These are phyloP conservation scores for Laothoe populi DNA, from an alignment of 2,888 invertebrate genomes.

Conservation along the genomic window DNA sequence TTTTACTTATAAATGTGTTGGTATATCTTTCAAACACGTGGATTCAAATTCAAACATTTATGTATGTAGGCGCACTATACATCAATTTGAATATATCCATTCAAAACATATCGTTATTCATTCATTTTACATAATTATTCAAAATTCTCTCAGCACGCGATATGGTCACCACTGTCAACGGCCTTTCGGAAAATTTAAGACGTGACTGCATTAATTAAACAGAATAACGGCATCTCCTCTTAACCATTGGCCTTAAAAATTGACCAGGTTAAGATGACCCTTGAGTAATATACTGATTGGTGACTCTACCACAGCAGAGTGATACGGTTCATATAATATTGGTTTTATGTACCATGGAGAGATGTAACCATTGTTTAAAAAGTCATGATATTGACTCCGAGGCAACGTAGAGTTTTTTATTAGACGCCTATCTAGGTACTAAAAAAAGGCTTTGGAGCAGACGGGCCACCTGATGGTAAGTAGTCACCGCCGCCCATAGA, in stretches of 20 bases:
- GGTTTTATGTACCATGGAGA: constrained; percentile 50
- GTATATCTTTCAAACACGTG: neutral
- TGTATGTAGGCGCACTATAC: constrained; percentile 1
- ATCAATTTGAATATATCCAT: constrained; percentile 26
- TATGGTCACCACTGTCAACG: constrained; percentile 35
- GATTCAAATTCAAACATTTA: constrained; percentile 1
- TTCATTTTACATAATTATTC: constrained; percentile 41
- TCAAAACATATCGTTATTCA: constrained; percentile 30
- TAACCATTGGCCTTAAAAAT: constrained; percentile 41
- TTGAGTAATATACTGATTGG: constrained; percentile 42
- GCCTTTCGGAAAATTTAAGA: constrained; percentile 33
- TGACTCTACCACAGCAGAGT: constrained; percentile 55
- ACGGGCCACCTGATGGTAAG: too few species aligned
- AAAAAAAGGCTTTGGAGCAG: too few species aligned
- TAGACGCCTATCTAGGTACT: neutral
- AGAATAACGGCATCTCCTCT: constrained; percentile 56
- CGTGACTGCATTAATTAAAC: constrained; percentile 69
- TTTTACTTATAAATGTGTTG: neutral
- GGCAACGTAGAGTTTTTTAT: neutral
- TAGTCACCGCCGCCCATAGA: too few species aligned
- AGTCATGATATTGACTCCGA: constrained; percentile 36
- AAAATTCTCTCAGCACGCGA: constrained; percentile 26
- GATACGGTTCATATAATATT: constrained; percentile 63
- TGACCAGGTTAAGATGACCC: constrained; percentile 54
- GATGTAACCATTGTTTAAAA: constrained; percentile 43